Evolutionary conservation across 1,140 invertebrate genomes (phyloP), one percentile per base, ranked within the genome.

Genomic region (Rhopalosiphum maidis): DNA sequence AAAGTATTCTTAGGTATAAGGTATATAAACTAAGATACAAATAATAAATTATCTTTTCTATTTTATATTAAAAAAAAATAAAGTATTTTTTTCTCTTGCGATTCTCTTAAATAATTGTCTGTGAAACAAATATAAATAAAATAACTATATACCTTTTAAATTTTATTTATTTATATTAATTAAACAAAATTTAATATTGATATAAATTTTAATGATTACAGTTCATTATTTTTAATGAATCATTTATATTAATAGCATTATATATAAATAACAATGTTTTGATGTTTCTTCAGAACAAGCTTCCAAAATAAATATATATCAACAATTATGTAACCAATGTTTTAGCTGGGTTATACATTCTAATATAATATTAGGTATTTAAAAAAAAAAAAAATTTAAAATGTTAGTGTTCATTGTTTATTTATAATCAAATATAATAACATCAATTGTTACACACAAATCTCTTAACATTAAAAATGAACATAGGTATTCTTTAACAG

Each of bases 361-460:
- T 30, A 60, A 5, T 60, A 60, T 30, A 68, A 4, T 30, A 18
- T n/a, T 18, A 51, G 15, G 48, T 3, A 85, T 43, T 9, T 43
- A n/a, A 85, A 85, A 85, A 30, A 30, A 86, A 86, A 30, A 0
- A 30, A 15, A 46, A 46, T 11, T 41, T 3, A 46, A 86, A 86
- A 46, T 46, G 25, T 86, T 86, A 37, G 21, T 37, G 21, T 83
- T 86, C 3, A 86, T 86, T 18, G 18, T 90, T 90, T 90, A 55
- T 90, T 90, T 54, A 30, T 30, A 43, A 54, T 60, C 41, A 30
- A 90, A 90, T 90, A 90, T 22, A 89, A 37, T 55, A 90, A 90
- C 88, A 90, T 90, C 25, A 22, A 90, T 90, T 90, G 54, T 90
- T 90, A 55, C 8, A 54, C 30, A 87, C 46, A 51, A 48, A 87